These are phyloP conservation scores for Amphiprion clarkii DNA, from an alignment of 2,797 vertebrate species.

Conservation along the genomic window DNA sequence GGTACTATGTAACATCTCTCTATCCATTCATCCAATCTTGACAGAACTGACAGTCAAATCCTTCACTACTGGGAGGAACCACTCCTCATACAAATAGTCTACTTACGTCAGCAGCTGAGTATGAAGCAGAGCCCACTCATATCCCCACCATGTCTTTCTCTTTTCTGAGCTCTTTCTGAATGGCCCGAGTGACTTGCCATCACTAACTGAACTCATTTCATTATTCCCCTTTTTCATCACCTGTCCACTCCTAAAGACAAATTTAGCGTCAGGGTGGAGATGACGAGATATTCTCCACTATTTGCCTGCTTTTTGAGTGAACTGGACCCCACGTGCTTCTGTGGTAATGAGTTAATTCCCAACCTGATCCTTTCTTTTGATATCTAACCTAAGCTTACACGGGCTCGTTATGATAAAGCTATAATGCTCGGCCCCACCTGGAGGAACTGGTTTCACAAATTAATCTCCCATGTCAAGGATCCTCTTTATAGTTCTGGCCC, in stretches of 20 bases:
- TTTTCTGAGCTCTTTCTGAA: constrained; percentile 34
- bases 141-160: constrained; percentile 49
- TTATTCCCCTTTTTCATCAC: constrained; percentile 15
- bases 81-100: constrained; percentile 72
- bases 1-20: constrained; percentile 5
- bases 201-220: constrained; percentile 32
- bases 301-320: constrained; percentile 11
- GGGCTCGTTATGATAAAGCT: constrained; percentile 23
- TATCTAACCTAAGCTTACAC: constrained; percentile 14
- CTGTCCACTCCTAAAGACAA: constrained; percentile 20
- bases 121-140: constrained; percentile 76
- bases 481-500: constrained; percentile 42
- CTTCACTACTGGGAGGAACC: constrained; percentile 60
- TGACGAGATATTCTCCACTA: constrained; percentile 18
- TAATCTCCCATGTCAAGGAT: constrained; percentile 57
- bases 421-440: constrained; percentile 27
- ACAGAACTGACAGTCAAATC: constrained; percentile 61
- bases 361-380: constrained; percentile 26
- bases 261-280: background rate
- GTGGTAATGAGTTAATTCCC: constrained; percentile 35
- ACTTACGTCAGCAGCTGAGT: constrained; percentile 71
- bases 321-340: background rate
- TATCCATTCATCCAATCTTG: constrained; percentile 10
- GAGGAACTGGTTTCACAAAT: constrained; percentile 44
- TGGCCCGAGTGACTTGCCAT: constrained; percentile 30